Evolutionary conservation across 2,888 invertebrate species (phyloP).

Genomic region (Elysia crispata): DNA sequence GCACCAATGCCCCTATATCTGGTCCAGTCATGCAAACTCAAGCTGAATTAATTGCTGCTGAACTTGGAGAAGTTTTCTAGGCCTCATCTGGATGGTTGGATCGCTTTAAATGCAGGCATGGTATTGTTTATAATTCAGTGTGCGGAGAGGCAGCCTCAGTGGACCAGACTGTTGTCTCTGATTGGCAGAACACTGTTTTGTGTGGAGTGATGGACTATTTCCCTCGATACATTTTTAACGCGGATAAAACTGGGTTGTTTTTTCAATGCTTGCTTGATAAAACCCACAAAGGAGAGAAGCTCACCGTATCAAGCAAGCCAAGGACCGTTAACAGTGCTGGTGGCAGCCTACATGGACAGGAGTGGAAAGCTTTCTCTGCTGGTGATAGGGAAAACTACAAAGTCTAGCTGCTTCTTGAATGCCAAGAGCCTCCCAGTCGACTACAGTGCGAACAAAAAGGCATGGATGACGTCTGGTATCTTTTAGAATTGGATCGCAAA

Average conservation of each 20-base stretch:
- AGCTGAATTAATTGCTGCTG: too few relatives aligned
- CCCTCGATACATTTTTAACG: slow-evolving; percentile 55
- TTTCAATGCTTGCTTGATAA: slow-evolving; percentile 51
- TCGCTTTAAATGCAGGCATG: slow-evolving; percentile 50
- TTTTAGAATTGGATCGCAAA: slow-evolving; percentile 52
- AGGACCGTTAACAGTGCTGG: slow-evolving; percentile 54
- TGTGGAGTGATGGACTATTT: slow-evolving; percentile 25
- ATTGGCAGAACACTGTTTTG: slow-evolving; percentile 47
- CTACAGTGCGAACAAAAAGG: slow-evolving; percentile 53
- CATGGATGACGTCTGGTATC: slow-evolving; percentile 55
- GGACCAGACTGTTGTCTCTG: slow-evolving; percentile 32
- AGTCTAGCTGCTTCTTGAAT: slow-evolving; percentile 56
- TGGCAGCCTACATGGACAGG: slow-evolving; percentile 55
- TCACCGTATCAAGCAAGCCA: slow-evolving; percentile 54
- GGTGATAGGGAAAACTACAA: slow-evolving; percentile 55
- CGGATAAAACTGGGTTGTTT: slow-evolving; percentile 58
- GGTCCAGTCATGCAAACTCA: too few relatives aligned
- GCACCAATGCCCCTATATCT: background rate
- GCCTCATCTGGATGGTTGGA: slow-evolving; percentile 50
- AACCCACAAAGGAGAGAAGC: slow-evolving; percentile 51
- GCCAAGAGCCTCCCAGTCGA: slow-evolving; percentile 49
- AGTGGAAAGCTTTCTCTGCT: slow-evolving; percentile 51
- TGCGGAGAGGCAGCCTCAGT: slow-evolving; percentile 54
- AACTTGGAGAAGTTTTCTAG: slow-evolving; percentile 46
- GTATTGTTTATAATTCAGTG: slow-evolving; percentile 48